These are phyloP conservation scores for Eulithis prunata DNA, from an alignment of 2,888 invertebrate genomes.

Conservation along the genomic window DNA sequence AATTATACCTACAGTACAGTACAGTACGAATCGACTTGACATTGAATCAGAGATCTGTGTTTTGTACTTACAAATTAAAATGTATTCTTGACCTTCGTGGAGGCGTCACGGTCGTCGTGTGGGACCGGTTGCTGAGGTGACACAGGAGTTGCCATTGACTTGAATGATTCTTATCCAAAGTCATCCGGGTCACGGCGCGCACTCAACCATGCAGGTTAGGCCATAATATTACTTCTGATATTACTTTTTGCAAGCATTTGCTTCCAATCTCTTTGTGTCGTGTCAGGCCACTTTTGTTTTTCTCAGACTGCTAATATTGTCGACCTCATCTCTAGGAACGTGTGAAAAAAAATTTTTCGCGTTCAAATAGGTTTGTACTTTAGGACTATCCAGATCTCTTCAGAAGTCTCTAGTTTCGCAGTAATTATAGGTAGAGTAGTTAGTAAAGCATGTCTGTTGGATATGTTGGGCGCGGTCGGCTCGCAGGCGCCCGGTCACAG, in stretches of 20 bases:
- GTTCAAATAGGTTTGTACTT: neutral
- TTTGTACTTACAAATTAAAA: conserved; percentile 10
- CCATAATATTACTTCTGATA: too few species aligned
- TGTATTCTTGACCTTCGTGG: conserved; percentile 23
- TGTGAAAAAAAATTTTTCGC: too few species aligned
- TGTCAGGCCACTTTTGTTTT: too few species aligned
- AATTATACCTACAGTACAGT: conserved; percentile 17
- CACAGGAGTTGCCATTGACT: conserved; percentile 11
- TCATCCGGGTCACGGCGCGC: conserved; percentile 9
- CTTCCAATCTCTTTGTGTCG: too few species aligned
- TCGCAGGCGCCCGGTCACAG: conserved; percentile 14
- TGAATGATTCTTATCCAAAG: conserved; percentile 12
- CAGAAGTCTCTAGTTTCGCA: neutral
- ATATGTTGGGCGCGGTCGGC: conserved; percentile 13
- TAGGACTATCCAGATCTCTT: neutral
- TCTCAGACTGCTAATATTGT: too few species aligned
- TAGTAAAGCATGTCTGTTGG: neutral
- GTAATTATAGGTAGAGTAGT: neutral
- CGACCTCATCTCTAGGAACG: too few species aligned
- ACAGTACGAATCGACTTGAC: conserved; percentile 19
- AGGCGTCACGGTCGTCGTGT: conserved; percentile 17
- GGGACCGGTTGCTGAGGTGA: conserved; percentile 25
- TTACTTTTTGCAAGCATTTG: too few species aligned
- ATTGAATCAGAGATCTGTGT: conserved; percentile 21
- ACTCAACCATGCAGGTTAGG: too few species aligned